Percentiles rank a stretch among this genome's conserved stretches.
phyloP scores from a whole-genome alignment of 2,888 invertebrate species.

The Melanostoma scalare region DNA sequence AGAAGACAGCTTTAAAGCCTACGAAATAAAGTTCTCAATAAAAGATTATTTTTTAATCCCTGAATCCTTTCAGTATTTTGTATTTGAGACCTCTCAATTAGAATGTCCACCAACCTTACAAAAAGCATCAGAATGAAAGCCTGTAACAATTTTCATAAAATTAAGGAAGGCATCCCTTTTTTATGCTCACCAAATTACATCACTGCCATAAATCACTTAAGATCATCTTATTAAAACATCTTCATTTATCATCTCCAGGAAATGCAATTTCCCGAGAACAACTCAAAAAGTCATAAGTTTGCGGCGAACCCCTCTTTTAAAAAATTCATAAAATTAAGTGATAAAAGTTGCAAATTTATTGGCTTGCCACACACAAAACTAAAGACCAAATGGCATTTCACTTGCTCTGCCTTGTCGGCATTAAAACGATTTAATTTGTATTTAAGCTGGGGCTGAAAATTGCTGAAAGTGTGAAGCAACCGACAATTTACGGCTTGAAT shows the following conservation, averaged over 20 bases:
- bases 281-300: constrained; percentile 57
- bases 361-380: constrained; percentile 41
- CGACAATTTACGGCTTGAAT: constrained; percentile 64
- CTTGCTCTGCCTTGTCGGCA: constrained; percentile 47
- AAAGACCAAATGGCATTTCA: constrained; percentile 46
- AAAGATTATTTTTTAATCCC: too few species aligned
- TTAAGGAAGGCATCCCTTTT: constrained; percentile 12
- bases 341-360: constrained; percentile 70
- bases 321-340: constrained; percentile 64
- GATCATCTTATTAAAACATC: constrained; percentile 49
- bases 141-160: neutral
- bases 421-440: constrained; percentile 70
- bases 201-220: constrained; percentile 52
- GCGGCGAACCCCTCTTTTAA: constrained; percentile 15
- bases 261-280: constrained; percentile 59
- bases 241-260: constrained; percentile 52
- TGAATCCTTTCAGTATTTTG: too few species aligned
- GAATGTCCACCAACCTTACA: too few species aligned
- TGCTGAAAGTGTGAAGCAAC: constrained; percentile 49
- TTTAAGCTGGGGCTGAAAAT: constrained; percentile 10
- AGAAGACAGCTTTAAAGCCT: too few species aligned
- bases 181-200: constrained; percentile 41
- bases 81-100: too few species aligned
- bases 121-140: too few species aligned
- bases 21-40: too few species aligned